Percentiles rank a stretch among this genome's conserved stretches.
These are phyloP conservation scores for Acleris cristana DNA, from an alignment of 2,888 invertebrate genomes.

Conservation along the genomic window DNA sequence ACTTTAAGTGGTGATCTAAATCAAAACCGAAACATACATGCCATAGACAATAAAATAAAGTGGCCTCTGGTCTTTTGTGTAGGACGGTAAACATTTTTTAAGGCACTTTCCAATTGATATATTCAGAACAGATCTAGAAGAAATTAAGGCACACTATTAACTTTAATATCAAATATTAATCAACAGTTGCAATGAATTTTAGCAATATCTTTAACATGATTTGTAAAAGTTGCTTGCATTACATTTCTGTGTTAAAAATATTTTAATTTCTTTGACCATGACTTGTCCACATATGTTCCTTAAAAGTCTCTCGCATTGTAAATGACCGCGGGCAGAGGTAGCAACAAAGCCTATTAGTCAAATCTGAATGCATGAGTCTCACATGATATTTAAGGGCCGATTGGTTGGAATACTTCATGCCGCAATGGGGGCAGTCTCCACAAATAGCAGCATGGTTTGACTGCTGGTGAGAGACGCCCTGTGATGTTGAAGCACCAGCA, in stretches of 20 bases:
- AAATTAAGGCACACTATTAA: slow-evolving; percentile 33
- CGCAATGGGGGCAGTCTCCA: slow-evolving; percentile 87
- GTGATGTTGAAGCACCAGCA: slow-evolving; percentile 71
- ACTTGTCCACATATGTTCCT: slow-evolving; percentile 87
- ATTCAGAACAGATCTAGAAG: slow-evolving; percentile 13
- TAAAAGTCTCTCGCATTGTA: slow-evolving; percentile 86
- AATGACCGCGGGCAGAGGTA: slow-evolving; percentile 88
- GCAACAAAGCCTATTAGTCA: slow-evolving; percentile 87
- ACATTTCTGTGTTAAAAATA: slow-evolving; percentile 10
- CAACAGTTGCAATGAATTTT: slow-evolving; percentile 9
- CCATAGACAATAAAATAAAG: slow-evolving; percentile 6
- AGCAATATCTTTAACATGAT: neutral
- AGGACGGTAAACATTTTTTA: slow-evolving; percentile 29
- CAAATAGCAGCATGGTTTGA: slow-evolving; percentile 82
- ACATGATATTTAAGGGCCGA: slow-evolving; percentile 88
- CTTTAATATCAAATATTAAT: slow-evolving; percentile 23
- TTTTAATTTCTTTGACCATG: slow-evolving; percentile 85
- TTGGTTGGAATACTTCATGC: slow-evolving; percentile 87
- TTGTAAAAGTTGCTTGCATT: too few relatives aligned
- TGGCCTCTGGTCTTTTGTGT: slow-evolving; percentile 13
- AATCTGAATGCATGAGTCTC: slow-evolving; percentile 87
- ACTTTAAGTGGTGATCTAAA: neutral
- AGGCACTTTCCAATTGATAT: slow-evolving; percentile 29
- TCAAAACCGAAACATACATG: slow-evolving; percentile 8
- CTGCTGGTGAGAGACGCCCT: slow-evolving; percentile 68